Evolutionary conservation across 2,113 vertebrate genomes (phyloP).

Genomic region (Cryptomyrus ogoouensis): DNA sequence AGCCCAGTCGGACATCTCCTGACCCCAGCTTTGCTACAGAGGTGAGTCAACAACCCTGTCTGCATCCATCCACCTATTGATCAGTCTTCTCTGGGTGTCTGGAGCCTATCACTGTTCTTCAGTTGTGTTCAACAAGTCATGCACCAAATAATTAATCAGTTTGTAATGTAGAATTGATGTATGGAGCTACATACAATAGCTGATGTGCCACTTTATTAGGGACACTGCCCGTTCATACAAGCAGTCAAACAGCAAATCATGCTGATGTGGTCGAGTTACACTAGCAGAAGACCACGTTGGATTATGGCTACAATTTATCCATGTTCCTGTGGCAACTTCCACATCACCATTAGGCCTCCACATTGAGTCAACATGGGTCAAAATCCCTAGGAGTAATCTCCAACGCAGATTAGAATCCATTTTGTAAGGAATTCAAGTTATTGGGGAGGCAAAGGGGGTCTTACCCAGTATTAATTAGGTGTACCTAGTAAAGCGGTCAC

Average conservation of each 20-base stretch:
- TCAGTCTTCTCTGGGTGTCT: neutral
- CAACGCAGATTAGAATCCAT: neutral
- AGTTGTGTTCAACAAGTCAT: neutral
- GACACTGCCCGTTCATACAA: neutral
- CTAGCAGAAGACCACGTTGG: neutral
- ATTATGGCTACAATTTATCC: neutral
- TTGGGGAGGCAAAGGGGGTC: neutral
- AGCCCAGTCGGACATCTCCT: slow-evolving; percentile 43
- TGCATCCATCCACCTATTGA: neutral
- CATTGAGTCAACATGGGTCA: neutral
- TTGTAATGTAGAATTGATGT: neutral
- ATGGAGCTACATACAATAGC: neutral
- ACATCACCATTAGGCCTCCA: neutral
- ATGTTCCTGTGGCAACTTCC: neutral
- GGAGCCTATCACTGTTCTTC: neutral
- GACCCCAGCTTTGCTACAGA: slow-evolving; percentile 50
- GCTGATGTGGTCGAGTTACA: neutral
- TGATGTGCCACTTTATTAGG: neutral
- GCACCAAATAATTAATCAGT: neutral
- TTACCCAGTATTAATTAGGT: neutral
- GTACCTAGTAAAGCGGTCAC: neutral
- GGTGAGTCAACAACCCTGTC: slow-evolving; percentile 39
- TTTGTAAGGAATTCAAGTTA: neutral
- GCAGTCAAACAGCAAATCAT: neutral
- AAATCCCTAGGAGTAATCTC: neutral